Evolutionary conservation across 92 coral and sea anemone genomes (phyloP).

Genomic region (Zoanthus sansibaricus): DNA sequence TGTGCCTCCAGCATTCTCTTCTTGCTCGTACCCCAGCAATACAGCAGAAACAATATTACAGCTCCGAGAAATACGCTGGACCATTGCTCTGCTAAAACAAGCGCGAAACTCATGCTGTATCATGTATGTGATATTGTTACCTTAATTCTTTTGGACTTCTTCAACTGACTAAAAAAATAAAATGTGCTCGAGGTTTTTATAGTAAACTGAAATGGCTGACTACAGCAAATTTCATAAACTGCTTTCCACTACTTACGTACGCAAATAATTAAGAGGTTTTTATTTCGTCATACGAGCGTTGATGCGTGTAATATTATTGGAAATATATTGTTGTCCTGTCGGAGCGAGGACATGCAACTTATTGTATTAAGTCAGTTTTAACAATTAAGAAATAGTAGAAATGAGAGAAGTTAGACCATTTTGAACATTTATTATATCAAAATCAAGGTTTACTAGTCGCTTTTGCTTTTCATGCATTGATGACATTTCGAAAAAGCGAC

Average conservation of each 20-base stretch:
- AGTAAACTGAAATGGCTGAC: neutral
- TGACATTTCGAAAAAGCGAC: too few species aligned
- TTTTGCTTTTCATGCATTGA: too few species aligned
- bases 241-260: neutral
- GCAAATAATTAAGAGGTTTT: neutral
- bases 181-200: neutral
- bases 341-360: too few species aligned
- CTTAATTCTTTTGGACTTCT: neutral
- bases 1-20: slow-evolving; percentile 46
- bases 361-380: too few species aligned
- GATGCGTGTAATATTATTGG: neutral
- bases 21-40: slow-evolving; percentile 51
- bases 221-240: neutral
- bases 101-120: neutral
- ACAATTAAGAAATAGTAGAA: too few species aligned
- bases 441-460: too few species aligned
- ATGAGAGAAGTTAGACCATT: too few species aligned
- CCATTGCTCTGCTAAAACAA: slow-evolving; percentile 10
- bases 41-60: slow-evolving; percentile 16
- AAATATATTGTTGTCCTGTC: too few species aligned
- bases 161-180: neutral
- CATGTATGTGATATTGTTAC: neutral
- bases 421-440: too few species aligned
- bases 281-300: neutral
- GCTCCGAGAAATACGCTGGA: slow-evolving; percentile 11